Percentiles rank a stretch among this genome's conserved stretches.
These are phyloP conservation scores for Ictalurus punctatus DNA, from an alignment of 2,113 vertebrate species.

Conservation along the genomic window DNA sequence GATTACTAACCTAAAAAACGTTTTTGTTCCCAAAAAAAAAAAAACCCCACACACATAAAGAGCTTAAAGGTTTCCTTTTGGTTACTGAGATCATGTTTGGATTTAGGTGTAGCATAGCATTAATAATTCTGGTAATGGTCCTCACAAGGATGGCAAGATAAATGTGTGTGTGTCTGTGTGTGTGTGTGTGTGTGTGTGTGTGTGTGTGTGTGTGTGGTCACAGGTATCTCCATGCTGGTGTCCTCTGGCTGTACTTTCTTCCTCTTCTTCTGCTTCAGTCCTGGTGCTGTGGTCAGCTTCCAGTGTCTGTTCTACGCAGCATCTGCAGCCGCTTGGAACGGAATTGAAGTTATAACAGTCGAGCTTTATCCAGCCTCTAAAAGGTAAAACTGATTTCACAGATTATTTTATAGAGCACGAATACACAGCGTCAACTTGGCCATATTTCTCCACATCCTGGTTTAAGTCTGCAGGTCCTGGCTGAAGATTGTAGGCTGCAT, in stretches of 20 bases:
- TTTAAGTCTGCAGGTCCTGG: neutral
- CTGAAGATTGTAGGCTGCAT: neutral
- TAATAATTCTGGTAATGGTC: neutral
- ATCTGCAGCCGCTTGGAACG: conserved; percentile 94
- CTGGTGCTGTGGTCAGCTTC: conserved; percentile 91
- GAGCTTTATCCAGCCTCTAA: conserved; percentile 93
- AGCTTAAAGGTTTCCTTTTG: neutral
- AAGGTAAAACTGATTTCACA: conserved; percentile 71
- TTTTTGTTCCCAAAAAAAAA: too few species aligned
- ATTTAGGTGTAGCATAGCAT: neutral
- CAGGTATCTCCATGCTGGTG: conserved; percentile 90
- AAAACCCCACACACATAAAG: too few species aligned
- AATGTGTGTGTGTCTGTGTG: neutral
- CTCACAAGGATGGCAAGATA: neutral
- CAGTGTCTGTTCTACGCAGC: conserved; percentile 93
- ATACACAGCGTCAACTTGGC: neutral
- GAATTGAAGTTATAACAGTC: conserved; percentile 91
- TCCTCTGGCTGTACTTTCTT: conserved; percentile 93
- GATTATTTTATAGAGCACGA: neutral
- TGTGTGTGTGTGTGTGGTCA: conserved; percentile 45
- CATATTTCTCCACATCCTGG: neutral
- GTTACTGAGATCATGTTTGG: neutral
- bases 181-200: conserved; percentile 24
- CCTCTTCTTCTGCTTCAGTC: conserved; percentile 90
- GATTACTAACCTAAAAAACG: neutral